A percentile compares a stretch with the other conserved stretches of the same genome.
Conservation (phyloP, 2,797 vertebrate genomes). For the Ctenopoma multispine region DNA sequence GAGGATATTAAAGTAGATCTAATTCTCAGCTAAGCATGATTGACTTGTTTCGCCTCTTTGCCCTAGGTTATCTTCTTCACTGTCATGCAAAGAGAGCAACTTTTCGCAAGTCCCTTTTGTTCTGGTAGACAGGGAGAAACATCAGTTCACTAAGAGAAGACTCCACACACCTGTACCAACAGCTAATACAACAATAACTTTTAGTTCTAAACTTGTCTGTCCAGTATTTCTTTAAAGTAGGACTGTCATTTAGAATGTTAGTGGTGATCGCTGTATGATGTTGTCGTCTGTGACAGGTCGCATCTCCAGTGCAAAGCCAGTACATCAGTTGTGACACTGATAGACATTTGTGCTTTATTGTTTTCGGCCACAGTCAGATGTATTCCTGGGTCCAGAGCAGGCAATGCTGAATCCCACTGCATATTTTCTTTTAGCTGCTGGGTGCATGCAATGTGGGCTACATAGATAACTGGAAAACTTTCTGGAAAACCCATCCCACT, state of each 20-base stretch:
- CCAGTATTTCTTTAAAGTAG: neutral
- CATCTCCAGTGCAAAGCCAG: neutral
- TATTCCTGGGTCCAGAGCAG: too few species aligned
- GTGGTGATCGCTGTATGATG: neutral
- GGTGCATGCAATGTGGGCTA: too few species aligned
- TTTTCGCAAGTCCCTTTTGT: neutral
- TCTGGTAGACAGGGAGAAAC: neutral
- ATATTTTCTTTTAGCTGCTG: too few species aligned
- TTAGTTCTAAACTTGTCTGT: neutral
- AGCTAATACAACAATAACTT: neutral
- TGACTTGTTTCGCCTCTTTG: conserved; percentile 26
- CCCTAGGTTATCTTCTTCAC: neutral
- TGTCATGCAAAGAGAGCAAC: neutral
- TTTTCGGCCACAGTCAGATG: too few species aligned
- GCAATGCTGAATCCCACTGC: too few species aligned
- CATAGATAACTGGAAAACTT: too few species aligned
- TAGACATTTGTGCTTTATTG: too few species aligned
- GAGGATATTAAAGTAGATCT: conserved; percentile 4
- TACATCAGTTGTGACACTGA: neutral
- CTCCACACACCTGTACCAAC: neutral
- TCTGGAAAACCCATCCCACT: too few species aligned
- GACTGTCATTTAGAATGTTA: neutral
- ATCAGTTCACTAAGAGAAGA: neutral
- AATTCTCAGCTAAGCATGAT: neutral
- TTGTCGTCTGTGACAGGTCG: conserved; percentile 9